Conservation (phyloP, 1,140 invertebrate species). For the Galleria mellonella region DNA sequence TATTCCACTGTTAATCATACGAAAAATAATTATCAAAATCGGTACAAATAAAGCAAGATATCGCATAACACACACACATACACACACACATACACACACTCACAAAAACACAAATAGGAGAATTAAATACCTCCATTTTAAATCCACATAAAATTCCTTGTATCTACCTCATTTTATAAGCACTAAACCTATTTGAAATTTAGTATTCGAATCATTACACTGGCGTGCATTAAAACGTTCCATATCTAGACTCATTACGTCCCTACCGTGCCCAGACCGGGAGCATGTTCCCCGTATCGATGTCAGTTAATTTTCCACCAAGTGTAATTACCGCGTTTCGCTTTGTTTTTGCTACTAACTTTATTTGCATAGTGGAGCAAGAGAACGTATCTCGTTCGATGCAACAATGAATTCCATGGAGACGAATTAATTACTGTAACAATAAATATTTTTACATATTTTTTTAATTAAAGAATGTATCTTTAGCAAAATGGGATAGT, state of each 20-base stretch:
- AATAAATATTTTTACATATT: too few species aligned
- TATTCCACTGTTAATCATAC: too few species aligned
- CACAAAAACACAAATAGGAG: too few species aligned
- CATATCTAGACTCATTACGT: conserved; percentile 61
- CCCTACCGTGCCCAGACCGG: conserved; percentile 16
- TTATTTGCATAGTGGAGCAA: conserved; percentile 61
- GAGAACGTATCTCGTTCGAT: conserved; percentile 26
- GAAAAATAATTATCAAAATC: too few species aligned
- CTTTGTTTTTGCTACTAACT: conserved; percentile 71
- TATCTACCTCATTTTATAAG: neutral
- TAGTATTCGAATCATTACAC: conserved; percentile 16
- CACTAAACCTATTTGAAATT: conserved; percentile 5
- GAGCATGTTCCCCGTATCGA: conserved; percentile 57
- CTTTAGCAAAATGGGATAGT: too few species aligned
- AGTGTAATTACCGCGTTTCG: conserved; percentile 66
- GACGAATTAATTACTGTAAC: conserved; percentile 1
- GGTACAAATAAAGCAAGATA: too few species aligned
- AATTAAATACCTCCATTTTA: too few species aligned
- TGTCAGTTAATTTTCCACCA: conserved; percentile 68
- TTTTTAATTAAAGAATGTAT: too few species aligned
- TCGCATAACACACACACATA: too few species aligned
- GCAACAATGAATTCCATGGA: conserved; percentile 20
- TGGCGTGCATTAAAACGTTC: conserved; percentile 34
- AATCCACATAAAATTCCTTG: too few species aligned
- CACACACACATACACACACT: too few species aligned